Conservation (phyloP, 2,797 vertebrate genomes). For the Odontamblyopus rebecca region DNA sequence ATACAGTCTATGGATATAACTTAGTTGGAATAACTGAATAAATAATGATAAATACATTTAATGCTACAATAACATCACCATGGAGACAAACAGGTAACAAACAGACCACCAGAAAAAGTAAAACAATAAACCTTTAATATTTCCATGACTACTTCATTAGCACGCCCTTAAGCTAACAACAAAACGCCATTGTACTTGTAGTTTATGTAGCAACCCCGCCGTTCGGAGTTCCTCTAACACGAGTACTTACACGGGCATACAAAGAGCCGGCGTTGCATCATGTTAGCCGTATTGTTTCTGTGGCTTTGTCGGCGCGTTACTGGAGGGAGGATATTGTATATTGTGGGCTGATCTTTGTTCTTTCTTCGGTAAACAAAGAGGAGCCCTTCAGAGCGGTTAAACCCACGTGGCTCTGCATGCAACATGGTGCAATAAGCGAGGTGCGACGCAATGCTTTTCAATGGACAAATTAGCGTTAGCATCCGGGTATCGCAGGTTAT, state of each 20-base stretch:
- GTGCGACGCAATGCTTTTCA: not conserved
- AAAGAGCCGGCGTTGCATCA: conserved; percentile 33
- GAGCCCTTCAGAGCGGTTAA: not conserved
- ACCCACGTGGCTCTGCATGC: not conserved
- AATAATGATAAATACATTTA: too few species aligned
- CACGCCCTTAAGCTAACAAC: conserved; percentile 28
- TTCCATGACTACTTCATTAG: too few species aligned
- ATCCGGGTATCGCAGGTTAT: not conserved
- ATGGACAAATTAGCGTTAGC: not conserved
- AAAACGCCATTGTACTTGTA: conserved; percentile 32
- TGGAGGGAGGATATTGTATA: conserved; percentile 33
- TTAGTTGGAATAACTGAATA: too few species aligned
- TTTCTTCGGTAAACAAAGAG: conserved; percentile 47
- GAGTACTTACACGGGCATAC: conserved; percentile 35
- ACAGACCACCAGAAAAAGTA: too few species aligned
- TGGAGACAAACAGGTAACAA: too few species aligned
- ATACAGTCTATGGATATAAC: too few species aligned
- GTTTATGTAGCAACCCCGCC: conserved; percentile 48
- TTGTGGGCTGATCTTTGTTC: conserved; percentile 26
- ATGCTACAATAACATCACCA: too few species aligned
- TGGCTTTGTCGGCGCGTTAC: conserved; percentile 35
- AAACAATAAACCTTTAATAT: too few species aligned
- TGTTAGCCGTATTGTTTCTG: conserved; percentile 21
- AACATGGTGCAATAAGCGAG: conserved; percentile 6
- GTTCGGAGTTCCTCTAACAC: conserved; percentile 61